phyloP scores from a whole-genome alignment of 2,113 vertebrate species.

The Holacanthus passer region DNA sequence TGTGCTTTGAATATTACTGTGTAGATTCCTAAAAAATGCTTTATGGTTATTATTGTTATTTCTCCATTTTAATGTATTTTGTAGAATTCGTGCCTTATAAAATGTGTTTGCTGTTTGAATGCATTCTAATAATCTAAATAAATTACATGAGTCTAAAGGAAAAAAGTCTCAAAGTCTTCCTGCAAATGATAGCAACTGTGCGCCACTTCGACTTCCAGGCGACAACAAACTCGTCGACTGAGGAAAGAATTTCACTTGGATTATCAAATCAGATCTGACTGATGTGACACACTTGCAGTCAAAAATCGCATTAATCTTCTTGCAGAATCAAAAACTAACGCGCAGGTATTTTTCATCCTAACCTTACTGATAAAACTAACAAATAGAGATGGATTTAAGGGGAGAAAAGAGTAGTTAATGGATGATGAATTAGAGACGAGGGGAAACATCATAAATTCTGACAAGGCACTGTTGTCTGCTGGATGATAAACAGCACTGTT shows the following conservation, averaged over 20 bases:
- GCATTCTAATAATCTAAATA: slow-evolving; percentile 55
- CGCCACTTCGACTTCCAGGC: slow-evolving; percentile 19
- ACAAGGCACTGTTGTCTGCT: slow-evolving; percentile 80
- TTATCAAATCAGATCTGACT: slow-evolving; percentile 72
- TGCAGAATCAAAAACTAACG: slow-evolving; percentile 67
- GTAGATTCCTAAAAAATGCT: slow-evolving; percentile 28
- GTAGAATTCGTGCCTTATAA: slow-evolving; percentile 17
- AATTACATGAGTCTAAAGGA: slow-evolving; percentile 24
- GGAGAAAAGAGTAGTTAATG: slow-evolving; percentile 81
- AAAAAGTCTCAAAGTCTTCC: neutral
- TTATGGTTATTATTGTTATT: slow-evolving; percentile 47
- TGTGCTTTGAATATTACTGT: slow-evolving; percentile 25
- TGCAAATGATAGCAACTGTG: slow-evolving; percentile 34
- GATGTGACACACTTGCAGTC: slow-evolving; percentile 72
- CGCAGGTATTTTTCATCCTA: slow-evolving; percentile 71
- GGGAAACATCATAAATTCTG: slow-evolving; percentile 84
- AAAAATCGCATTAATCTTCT: slow-evolving; percentile 72
- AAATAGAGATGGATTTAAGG: slow-evolving; percentile 80
- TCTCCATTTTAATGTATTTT: slow-evolving; percentile 45
- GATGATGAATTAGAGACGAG: slow-evolving; percentile 85
- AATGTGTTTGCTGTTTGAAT: slow-evolving; percentile 41
- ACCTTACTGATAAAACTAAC: slow-evolving; percentile 77
- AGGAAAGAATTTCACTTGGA: slow-evolving; percentile 53
- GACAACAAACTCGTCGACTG: slow-evolving; percentile 42
- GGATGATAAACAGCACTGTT: slow-evolving; percentile 82